Percentiles rank a stretch among this genome's conserved stretches.
Conservation (phyloP, 53 echinoderm and acorn worm species). For the Patiria pectinifera region DNA sequence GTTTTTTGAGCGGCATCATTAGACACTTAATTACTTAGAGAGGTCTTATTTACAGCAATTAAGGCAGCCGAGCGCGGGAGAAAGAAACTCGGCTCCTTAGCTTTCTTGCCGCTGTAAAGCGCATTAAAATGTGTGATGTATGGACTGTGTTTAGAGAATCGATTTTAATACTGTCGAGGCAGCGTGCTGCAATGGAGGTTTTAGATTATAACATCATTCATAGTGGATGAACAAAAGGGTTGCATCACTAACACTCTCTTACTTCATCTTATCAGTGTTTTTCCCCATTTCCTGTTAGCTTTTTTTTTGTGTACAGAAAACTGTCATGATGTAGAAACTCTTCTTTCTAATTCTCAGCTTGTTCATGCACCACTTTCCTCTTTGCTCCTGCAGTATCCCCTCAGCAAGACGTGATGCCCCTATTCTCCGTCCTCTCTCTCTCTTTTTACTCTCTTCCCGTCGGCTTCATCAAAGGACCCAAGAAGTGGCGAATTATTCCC, state of each 20-base stretch:
- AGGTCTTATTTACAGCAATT: not conserved
- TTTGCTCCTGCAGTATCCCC: not conserved
- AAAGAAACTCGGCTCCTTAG: not conserved
- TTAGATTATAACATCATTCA: conserved; percentile 16
- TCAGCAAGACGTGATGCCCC: conserved; percentile 36
- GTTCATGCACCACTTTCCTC: conserved; percentile 10
- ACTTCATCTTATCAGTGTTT: too few relatives aligned
- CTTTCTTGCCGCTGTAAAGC: not conserved
- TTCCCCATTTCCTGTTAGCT: too few relatives aligned
- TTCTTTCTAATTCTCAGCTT: conserved; percentile 19
- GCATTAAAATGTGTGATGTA: conserved; percentile 3
- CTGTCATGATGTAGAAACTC: not conserved
- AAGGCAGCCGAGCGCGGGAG: not conserved
- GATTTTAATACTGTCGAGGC: conserved; percentile 17
- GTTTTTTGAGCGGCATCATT: not conserved
- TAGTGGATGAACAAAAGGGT: not conserved
- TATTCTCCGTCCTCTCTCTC: not conserved
- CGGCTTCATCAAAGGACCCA: conserved; percentile 49
- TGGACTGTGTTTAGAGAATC: conserved; percentile 26
- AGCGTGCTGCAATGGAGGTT: conserved; percentile 12
- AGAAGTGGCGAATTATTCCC: conserved; percentile 61
- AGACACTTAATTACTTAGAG: conserved; percentile 24
- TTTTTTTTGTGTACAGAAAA: not conserved
- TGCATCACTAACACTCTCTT: not conserved
- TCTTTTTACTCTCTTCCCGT: not conserved